A percentile compares a stretch with the other conserved stretches of the same genome.
phyloP scores from a whole-genome alignment of 2,797 vertebrate species.

The Arrhamphus sclerolepis region DNA sequence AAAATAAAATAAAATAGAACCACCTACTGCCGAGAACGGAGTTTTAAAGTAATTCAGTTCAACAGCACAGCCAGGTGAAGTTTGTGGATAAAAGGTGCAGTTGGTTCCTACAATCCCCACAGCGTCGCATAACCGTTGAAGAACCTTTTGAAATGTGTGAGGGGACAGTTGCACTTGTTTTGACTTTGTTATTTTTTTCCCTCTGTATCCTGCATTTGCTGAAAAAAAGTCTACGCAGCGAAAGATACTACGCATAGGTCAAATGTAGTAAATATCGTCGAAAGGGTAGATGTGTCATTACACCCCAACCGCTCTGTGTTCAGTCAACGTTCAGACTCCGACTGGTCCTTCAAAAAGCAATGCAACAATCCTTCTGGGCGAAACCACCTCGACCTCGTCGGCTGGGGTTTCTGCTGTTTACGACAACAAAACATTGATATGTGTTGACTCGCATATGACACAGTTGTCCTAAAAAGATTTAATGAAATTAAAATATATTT shows the following conservation, averaged over 20 bases:
- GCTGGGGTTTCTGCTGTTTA: not conserved
- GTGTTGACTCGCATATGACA: too few species aligned
- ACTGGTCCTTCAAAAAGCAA: conserved; percentile 55
- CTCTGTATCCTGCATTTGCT: conserved; percentile 11
- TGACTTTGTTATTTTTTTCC: not conserved
- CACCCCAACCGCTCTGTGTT: conserved; percentile 37
- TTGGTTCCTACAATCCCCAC: conserved; percentile 55
- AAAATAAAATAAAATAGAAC: conserved; percentile 13
- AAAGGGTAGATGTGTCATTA: not conserved
- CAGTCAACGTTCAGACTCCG: conserved; percentile 52
- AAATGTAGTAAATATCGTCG: conserved; percentile 16
- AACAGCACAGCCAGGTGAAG: conserved; percentile 48
- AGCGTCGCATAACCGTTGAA: conserved; percentile 61
- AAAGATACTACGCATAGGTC: not conserved
- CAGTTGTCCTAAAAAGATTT: not conserved
- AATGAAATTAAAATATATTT: not conserved
- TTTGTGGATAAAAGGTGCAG: conserved; percentile 63
- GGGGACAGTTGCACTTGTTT: conserved; percentile 45
- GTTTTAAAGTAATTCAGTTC: conserved; percentile 18
- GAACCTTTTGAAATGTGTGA: conserved; percentile 48
- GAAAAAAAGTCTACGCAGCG: conserved; percentile 5
- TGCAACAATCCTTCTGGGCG: conserved; percentile 73
- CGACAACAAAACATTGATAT: not conserved
- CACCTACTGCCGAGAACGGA: conserved; percentile 19
- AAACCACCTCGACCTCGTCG: conserved; percentile 54